A percentile compares a stretch with the other conserved stretches of the same genome.
Evolutionary conservation across 2,113 vertebrate genomes (phyloP).

Genomic region (Naja naja): DNA sequence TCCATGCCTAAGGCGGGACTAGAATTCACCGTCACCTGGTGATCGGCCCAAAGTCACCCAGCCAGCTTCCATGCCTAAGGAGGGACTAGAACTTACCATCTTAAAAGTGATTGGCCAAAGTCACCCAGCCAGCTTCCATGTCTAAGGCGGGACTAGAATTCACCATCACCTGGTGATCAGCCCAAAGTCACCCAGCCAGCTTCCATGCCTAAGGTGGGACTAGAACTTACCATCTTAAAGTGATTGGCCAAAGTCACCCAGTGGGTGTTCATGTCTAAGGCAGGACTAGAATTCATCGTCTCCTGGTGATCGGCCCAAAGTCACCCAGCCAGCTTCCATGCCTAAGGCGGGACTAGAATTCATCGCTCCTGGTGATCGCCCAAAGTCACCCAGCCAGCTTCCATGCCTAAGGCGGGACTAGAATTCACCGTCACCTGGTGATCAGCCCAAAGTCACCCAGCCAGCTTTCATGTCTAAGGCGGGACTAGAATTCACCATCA

Average conservation of each 20-base stretch:
- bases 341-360: too few species aligned
- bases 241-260: background rate
- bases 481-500: too few species aligned
- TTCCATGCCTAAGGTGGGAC: background rate
- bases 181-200: background rate
- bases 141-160: background rate
- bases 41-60: background rate
- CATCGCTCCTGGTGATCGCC: background rate
- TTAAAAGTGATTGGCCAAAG: background rate
- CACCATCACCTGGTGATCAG: background rate
- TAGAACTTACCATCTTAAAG: background rate
- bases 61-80: background rate
- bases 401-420: too few species aligned
- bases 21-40: background rate
- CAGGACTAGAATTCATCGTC: rapidly evolving
- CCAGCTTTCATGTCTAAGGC: too few species aligned
- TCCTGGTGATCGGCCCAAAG: too few species aligned
- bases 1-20: background rate
- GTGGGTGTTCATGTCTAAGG: background rate
- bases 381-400: too few species aligned
- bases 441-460: too few species aligned
- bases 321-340: too few species aligned
- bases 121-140: background rate
- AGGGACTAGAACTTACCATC: rapidly evolving
- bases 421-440: background rate